Evolutionary conservation across 2,888 invertebrate species (phyloP), one percentile per base, ranked within the genome.

Genomic region (Acleris emargana): DNA sequence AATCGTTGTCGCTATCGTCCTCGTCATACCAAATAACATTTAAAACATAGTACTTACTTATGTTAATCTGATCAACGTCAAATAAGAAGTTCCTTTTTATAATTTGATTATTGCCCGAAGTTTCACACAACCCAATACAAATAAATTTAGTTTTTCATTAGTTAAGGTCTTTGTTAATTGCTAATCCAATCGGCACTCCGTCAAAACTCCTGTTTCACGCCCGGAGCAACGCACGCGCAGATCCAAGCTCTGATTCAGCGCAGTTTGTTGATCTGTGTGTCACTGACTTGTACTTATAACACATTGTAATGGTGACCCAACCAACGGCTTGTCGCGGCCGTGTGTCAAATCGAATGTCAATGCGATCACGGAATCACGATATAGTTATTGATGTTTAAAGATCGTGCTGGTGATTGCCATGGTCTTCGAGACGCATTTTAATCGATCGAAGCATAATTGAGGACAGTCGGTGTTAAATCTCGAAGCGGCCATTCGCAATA

Each of bases 261-360:
- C 42, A 50, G 62, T 62, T 62, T 62, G 62, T 62, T 62, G 55
- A 62, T 62, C 62, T 57, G 62, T 50, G 50, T 57, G 62, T 57
- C 62, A 62, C 55, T 62, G 62, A 57, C 62, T 50, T 22, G 18
- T 9, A 47, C 55, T 45, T 57, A 20, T 57, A 62, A 62, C 62
- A 62, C 38, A 47, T 62, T 49, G 55, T 57, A 43, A 62, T 62
- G 54, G 47, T 61, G 61, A 61, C 61, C 61, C 47, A 42, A 32
- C 61, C 47, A 42, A 32, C 61, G 16, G 16, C 32, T 32, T 28
- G 18, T 16, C n/a, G 28, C 38, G 53, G 17, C 38, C 54, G 38
- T 38, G 43, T 9, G 55, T 49, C 13, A 5, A 32, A 53, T 49
- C 38, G 17, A 53, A 38, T 53, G 38, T 38, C 22, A n/a, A 55